These are phyloP conservation scores for Drosophila ananassae DNA, from an alignment of 1,140 invertebrate species.

Conservation along the genomic window DNA sequence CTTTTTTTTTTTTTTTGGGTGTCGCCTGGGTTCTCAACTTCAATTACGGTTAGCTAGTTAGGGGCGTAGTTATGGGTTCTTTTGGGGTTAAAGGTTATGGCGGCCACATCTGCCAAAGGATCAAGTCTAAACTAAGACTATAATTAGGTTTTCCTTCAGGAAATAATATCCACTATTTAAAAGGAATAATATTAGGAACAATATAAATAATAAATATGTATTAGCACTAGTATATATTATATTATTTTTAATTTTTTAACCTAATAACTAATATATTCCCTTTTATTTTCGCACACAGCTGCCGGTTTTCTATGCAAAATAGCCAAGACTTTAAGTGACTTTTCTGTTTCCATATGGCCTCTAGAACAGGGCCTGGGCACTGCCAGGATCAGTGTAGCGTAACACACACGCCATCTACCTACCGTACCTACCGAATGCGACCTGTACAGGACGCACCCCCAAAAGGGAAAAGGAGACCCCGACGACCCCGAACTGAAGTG, in stretches of 20 bases:
- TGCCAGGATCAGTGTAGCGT: slow-evolving; percentile 27
- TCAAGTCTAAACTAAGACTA: background rate
- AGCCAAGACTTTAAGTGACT: slow-evolving; percentile 10
- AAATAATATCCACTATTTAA: no score
- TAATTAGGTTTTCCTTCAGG: no score
- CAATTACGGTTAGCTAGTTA: slow-evolving; percentile 55
- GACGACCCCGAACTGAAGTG: slow-evolving; percentile 30
- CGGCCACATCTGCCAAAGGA: background rate
- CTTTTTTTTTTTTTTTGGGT: slow-evolving; percentile 27
- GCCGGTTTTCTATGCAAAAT: slow-evolving; percentile 58
- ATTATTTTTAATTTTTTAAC: background rate
- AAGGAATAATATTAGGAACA: no score
- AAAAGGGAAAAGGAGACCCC: background rate
- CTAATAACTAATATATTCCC: background rate
- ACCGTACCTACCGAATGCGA: slow-evolving; percentile 1
- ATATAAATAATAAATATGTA: no score
- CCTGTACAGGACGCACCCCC: slow-evolving; percentile 20
- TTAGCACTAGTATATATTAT: no score
- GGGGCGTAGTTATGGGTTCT: slow-evolving; percentile 11
- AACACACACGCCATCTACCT: slow-evolving; percentile 54
- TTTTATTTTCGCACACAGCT: slow-evolving; percentile 57
- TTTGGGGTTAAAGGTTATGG: background rate
- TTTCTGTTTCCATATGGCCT: slow-evolving; percentile 31
- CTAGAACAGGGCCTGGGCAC: background rate
- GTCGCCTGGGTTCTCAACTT: slow-evolving; percentile 50